phyloP scores from a whole-genome alignment of 1,140 invertebrate species.

The Metaphire vulgaris region DNA sequence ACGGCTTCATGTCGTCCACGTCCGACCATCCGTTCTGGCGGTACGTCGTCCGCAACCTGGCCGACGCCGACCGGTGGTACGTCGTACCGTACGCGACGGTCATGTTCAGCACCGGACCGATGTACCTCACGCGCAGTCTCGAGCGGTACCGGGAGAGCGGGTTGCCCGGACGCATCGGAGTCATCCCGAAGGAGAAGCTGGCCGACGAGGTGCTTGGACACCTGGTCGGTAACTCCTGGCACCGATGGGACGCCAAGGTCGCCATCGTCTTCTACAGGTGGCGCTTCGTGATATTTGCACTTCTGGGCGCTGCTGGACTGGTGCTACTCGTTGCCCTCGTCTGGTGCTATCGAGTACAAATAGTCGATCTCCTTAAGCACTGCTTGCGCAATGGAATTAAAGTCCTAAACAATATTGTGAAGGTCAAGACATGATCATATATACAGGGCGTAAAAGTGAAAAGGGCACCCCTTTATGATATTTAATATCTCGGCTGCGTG shows the following conservation, averaged over 20 bases:
- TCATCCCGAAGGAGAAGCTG: slow-evolving; percentile 1
- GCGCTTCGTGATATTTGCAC: background rate
- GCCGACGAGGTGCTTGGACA: background rate
- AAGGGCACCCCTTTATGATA: too few species aligned
- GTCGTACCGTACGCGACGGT: slow-evolving; percentile 19
- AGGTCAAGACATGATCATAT: too few species aligned
- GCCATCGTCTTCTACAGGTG: background rate
- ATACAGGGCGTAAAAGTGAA: too few species aligned
- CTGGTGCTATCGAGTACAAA: too few species aligned
- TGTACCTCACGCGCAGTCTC: slow-evolving; percentile 15
- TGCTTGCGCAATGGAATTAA: too few species aligned
- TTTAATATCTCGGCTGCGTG: too few species aligned
- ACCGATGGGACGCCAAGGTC: slow-evolving; percentile 15
- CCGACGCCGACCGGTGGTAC: slow-evolving; percentile 5
- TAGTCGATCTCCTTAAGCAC: too few species aligned
- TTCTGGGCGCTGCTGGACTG: too few species aligned
- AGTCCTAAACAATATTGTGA: too few species aligned
- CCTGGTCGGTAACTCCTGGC: slow-evolving; percentile 12
- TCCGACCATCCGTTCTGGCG: slow-evolving; percentile 11
- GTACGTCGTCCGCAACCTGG: background rate
- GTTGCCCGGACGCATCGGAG: background rate
- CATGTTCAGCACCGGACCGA: slow-evolving; percentile 23
- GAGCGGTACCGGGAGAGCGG: background rate
- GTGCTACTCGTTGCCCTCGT: too few species aligned
- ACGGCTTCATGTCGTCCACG: slow-evolving; percentile 10